A percentile compares a stretch with the other conserved stretches of the same genome.
Evolutionary conservation across 2,113 vertebrate genomes (phyloP).

Genomic region (Sylvilagus bachmani): DNA sequence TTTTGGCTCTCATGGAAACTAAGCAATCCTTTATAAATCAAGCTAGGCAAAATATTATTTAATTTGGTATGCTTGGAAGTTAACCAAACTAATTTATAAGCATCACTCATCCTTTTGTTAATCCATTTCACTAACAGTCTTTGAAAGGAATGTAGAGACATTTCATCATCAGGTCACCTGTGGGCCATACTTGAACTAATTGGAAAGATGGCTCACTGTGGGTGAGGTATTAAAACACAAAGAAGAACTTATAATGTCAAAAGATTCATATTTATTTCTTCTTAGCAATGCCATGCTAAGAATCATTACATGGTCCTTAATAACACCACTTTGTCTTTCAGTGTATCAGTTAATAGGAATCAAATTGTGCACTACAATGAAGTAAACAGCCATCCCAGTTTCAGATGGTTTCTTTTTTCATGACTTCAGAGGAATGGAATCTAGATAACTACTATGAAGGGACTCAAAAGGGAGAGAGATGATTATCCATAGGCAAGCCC

Average conservation of each 20-base stretch:
- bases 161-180: slow-evolving; percentile 67
- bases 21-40: slow-evolving; percentile 56
- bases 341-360: neutral
- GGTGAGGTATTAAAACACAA: slow-evolving; percentile 33
- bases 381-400: slow-evolving; percentile 10
- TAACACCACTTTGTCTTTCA: neutral
- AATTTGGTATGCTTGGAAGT: slow-evolving; percentile 67
- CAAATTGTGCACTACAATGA: slow-evolving; percentile 24
- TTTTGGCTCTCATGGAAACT: neutral
- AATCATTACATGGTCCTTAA: neutral
- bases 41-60: slow-evolving; percentile 54
- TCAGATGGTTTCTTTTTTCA: neutral
- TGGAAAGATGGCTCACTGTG: slow-evolving; percentile 48
- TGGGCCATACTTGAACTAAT: slow-evolving; percentile 60
- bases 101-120: slow-evolving; percentile 75
- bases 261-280: slow-evolving; percentile 34
- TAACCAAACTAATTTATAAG: slow-evolving; percentile 75
- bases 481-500: slow-evolving; percentile 7
- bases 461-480: neutral
- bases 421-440: slow-evolving; percentile 51
- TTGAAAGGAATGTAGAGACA: slow-evolving; percentile 61
- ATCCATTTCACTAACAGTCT: slow-evolving; percentile 66
- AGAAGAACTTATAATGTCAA: slow-evolving; percentile 26
- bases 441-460: slow-evolving; percentile 29
- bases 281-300: neutral